These are phyloP conservation scores for Myrmecobius fasciatus DNA, from an alignment of 2,113 vertebrate species.

Conservation along the genomic window DNA sequence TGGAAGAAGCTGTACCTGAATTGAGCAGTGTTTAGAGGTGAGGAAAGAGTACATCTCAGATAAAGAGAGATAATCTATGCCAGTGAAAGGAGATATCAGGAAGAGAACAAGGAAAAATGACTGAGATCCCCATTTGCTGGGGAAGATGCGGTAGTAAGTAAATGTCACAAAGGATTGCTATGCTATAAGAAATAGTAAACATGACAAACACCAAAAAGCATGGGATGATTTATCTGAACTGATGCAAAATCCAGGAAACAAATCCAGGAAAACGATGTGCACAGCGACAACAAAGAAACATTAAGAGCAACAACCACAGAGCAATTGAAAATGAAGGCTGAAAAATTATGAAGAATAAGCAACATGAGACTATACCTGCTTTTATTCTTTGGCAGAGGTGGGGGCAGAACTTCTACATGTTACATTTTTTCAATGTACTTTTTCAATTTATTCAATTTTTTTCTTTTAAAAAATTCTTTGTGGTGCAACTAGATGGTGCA, in stretches of 20 bases:
- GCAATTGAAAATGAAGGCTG: neutral
- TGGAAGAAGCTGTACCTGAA: neutral
- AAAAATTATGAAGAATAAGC: neutral
- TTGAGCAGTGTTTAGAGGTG: neutral
- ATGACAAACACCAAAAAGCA: neutral
- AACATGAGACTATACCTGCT: neutral
- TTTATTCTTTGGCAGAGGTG: neutral
- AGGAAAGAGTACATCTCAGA: neutral
- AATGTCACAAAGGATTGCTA: neutral
- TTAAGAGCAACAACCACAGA: neutral
- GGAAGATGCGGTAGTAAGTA: neutral
- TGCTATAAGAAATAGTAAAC: neutral
- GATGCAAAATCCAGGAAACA: neutral
- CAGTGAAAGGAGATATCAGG: neutral
- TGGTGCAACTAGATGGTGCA: too few species aligned
- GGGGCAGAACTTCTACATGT: neutral
- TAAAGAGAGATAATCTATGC: neutral
- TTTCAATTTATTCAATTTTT: neutral
- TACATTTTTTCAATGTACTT: neutral
- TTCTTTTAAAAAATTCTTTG: neutral
- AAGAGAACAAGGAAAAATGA: neutral
- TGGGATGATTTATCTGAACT: neutral
- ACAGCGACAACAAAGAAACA: neutral
- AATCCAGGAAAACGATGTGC: neutral
- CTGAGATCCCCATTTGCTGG: neutral